phyloP scores from a whole-genome alignment of 2,797 vertebrate genomes.

The Fistularia tabacaria region DNA sequence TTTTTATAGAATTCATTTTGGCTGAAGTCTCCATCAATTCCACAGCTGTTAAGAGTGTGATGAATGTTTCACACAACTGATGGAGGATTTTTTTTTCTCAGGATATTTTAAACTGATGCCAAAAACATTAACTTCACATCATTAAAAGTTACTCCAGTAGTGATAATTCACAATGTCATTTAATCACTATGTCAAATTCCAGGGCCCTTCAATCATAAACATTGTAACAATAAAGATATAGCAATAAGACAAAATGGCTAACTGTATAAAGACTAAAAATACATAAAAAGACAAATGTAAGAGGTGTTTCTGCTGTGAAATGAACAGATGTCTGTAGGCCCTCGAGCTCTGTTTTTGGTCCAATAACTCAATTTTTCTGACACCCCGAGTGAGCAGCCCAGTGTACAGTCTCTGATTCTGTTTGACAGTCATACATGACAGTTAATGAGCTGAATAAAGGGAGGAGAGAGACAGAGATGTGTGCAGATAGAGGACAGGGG shows the following conservation, averaged over 20 bases:
- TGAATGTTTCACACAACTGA: too few relatives aligned
- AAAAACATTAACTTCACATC: too few relatives aligned
- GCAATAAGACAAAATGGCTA: background rate
- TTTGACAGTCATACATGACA: constrained; percentile 48
- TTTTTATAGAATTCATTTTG: too few relatives aligned
- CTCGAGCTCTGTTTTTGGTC: constrained; percentile 26
- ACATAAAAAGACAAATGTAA: background rate
- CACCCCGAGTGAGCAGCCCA: constrained; percentile 13
- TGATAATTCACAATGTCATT: too few relatives aligned
- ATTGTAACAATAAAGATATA: too few relatives aligned
- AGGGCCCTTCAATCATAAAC: too few relatives aligned
- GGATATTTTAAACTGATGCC: too few relatives aligned
- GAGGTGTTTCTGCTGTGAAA: constrained; percentile 18
- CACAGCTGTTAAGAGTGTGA: too few relatives aligned
- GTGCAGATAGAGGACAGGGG: background rate
- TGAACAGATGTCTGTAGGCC: constrained; percentile 32
- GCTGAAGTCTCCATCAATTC: too few relatives aligned
- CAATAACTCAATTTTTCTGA: constrained; percentile 24
- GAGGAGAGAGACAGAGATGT: constrained; percentile 6
- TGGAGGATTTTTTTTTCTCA: too few relatives aligned
- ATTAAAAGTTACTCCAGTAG: too few relatives aligned
- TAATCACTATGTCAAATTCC: too few relatives aligned
- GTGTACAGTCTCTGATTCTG: constrained; percentile 31
- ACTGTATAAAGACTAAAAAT: background rate
- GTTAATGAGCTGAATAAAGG: constrained; percentile 36